Conservation (phyloP, 2,888 invertebrate genomes). For the Dryocosmus kuriphilus region DNA sequence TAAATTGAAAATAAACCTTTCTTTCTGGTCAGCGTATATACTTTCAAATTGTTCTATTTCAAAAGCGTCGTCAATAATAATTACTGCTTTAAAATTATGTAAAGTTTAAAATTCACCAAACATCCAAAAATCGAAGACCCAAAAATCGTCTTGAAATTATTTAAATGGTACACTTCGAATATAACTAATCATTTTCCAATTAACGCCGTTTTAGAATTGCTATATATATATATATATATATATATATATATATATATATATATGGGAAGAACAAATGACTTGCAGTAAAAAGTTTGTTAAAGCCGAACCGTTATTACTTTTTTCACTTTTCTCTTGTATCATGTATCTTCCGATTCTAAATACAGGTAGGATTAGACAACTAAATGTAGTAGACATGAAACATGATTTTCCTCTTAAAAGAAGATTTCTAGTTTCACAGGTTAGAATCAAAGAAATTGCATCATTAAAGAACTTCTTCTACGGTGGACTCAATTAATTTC, state of each 20-base stretch:
- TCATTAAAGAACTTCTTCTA: background rate
- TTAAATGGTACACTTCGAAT: background rate
- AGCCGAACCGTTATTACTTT: background rate
- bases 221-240: no score
- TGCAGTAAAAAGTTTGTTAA: background rate
- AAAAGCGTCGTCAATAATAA: no score
- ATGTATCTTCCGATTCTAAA: background rate
- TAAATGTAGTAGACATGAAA: background rate
- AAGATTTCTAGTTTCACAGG: background rate
- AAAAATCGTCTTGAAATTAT: background rate
- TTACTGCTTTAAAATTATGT: no score
- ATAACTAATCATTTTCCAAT: background rate
- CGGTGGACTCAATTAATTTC: background rate
- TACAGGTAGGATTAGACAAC: background rate
- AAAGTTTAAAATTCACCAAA: no score
- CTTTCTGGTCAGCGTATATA: no score
- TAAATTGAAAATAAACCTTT: no score
- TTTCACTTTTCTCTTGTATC: background rate
- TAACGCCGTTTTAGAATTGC: background rate
- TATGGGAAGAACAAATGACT: background rate
- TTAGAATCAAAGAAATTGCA: conserved; percentile 12
- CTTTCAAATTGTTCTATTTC: no score
- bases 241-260: no score
- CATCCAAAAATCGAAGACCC: no score
- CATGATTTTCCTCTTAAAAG: conserved; percentile 14